These are phyloP conservation scores for Oncorhynchus nerka DNA, from an alignment of 2,113 vertebrate genomes.

Conservation along the genomic window DNA sequence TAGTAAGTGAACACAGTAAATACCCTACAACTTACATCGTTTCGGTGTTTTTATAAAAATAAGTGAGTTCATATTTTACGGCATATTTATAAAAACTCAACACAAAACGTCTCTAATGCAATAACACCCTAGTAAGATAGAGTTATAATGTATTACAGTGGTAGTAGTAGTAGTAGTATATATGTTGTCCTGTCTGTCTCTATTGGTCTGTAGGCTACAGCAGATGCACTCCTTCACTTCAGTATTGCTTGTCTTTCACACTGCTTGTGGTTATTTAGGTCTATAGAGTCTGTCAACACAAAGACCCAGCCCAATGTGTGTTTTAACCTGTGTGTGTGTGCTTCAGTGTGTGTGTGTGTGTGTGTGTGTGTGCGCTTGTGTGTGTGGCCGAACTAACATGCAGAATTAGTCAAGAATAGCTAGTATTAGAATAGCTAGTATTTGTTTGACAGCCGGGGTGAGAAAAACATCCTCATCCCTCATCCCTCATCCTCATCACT, in stretches of 20 bases:
- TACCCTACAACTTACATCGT: constrained; percentile 42
- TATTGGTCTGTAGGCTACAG: constrained; percentile 26
- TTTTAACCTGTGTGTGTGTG: constrained; percentile 29
- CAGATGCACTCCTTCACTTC: constrained; percentile 24
- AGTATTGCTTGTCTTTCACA: constrained; percentile 63
- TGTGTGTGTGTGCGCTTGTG: constrained; percentile 12
- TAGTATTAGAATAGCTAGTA: constrained; percentile 24
- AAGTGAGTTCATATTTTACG: constrained; percentile 65
- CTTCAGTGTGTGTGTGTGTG: not conserved
- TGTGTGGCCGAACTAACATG: constrained; percentile 62
- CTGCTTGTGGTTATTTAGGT: not conserved
- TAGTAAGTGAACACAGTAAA: constrained; percentile 42
- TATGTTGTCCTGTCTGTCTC: constrained; percentile 15
- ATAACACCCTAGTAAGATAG: constrained; percentile 34
- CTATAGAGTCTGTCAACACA: constrained; percentile 3
- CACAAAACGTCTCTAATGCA: constrained; percentile 27
- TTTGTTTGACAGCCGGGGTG: constrained; percentile 8
- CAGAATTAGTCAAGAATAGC: constrained; percentile 52
- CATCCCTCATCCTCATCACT: not conserved
- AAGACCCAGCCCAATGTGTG: constrained; percentile 25
- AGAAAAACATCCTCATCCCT: not conserved
- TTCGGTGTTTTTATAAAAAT: constrained; percentile 68
- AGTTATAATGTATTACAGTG: constrained; percentile 43
- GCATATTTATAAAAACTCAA: constrained; percentile 39
- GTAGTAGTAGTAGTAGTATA: constrained; percentile 17